Base-by-base conservation (phyloP, 2,113 vertebrate genomes). In the Clarias gariepinus region DNA sequence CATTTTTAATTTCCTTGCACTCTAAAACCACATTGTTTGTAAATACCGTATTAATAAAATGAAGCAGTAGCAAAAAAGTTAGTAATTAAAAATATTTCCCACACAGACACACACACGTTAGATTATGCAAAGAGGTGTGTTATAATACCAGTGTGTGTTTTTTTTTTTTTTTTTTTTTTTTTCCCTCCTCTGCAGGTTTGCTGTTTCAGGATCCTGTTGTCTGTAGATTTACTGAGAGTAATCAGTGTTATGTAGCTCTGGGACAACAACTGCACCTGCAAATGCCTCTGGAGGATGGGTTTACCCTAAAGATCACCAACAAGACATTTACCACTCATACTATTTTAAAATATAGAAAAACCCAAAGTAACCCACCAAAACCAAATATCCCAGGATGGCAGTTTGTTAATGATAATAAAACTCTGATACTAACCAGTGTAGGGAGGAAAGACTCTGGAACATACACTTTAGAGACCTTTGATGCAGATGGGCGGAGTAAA, bases 241-340 rank as follows among this genome's bases (percentile, higher is more conserved):
- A 18, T 63, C 57, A 33, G 2, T 85, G 73, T 79, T 77, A 78
- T 79, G 84, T 41, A 55, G 84, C 84, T 79, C 8, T 85, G 41
- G 84, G 76, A 80, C 74, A 68, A 19, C 25, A 13, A 33, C 74
- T 85, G 25, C 19, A 85, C 36, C 84, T 85, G 61, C 36, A 68
- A 47, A 12, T 80, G 6, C 10, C 11, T 11, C 12, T 15, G 9
- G 0, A 12, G 13, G 0, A 60, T 63, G 0, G 2, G 0, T 77
- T 87, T 3, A 0, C 0, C 0, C 13, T 84, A 79, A 23, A 2
- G 10, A 79, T 33, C 53, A 60, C 3, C 8, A 2, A 0, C 3
- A 58, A 30, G 23, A 18, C 13, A 74, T 1, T 52, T 19, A 0
- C 21, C 4, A 25, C 0, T 1, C 21, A 1, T 10, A 2, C 53